Evolutionary conservation across 2,888 invertebrate species (phyloP), one percentile per base, ranked within the genome.

Genomic region (Acleris holmiana): DNA sequence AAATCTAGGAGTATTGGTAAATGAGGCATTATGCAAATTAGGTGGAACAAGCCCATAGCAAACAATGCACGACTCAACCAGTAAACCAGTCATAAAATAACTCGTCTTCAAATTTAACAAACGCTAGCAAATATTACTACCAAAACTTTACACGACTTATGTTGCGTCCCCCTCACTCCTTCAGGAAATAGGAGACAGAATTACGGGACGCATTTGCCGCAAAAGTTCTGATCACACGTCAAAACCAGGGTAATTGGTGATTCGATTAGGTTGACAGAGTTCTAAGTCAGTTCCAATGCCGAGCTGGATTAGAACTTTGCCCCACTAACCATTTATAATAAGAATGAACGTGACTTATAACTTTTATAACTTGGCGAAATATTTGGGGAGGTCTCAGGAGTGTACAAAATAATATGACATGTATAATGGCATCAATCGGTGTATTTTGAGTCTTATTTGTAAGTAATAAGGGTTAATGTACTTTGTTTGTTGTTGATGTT

Each of bases 181-280:
- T 6, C 21, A 35, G 21, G 40, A 53, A 64, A 58, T 13, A 18
- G n/a, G 57, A 58, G 13, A 17, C 35, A 35, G 46, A 50, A 53
- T 48, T 53, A 57, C 19, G 57, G 53, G 21, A 21, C 57, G 54
- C 44, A 35, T 46, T 48, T 29, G 44, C n/a, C 19, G 47, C 51
- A 17, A 50, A 67, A 67, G 53, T 67, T 67, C 54, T 59, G 66
- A 67, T 67, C 53, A 49, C 60, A 66, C 67, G 56, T 65, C 62
- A 68, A 65, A 60, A 63, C 58, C 67, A 67, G 57, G 47, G 57
- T 60, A 57, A 66, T 66, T 62, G 67, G 51, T 62, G 51, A 64
- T 68, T 66, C 70, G 65, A 66, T 68, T 71, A 68, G 63, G 29
- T 23, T 48, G 67, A 68, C 67, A 68, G 67, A 71, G 67, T 69